Evolutionary conservation across 2,113 vertebrate genomes (phyloP).

Genomic region (Trachemys scripta): DNA sequence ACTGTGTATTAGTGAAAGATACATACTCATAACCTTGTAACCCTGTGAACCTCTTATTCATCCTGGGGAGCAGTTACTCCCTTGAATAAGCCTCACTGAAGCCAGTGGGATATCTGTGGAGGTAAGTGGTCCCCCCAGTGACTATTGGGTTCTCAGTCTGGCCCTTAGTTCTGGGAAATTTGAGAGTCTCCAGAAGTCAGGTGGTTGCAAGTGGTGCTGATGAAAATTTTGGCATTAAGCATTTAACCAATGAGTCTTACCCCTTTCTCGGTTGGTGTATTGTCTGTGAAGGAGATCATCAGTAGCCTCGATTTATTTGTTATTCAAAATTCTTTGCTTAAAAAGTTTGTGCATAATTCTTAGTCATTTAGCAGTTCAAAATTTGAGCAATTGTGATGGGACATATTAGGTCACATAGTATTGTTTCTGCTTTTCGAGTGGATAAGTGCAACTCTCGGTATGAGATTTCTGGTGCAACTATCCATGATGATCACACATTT

Average conservation of each 20-base stretch:
- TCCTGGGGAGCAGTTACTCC: neutral
- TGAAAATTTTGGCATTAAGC: slow-evolving; percentile 6
- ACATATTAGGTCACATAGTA: rapidly evolving
- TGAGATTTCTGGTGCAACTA: neutral
- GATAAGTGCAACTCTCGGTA: neutral
- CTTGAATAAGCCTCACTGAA: no score
- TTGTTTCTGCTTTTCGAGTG: neutral
- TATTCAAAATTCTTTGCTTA: slow-evolving; percentile 1
- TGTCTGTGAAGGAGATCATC: neutral
- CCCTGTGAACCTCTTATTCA: neutral
- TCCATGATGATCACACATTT: neutral
- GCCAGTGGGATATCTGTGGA: neutral
- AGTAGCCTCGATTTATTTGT: neutral
- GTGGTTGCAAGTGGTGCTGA: neutral
- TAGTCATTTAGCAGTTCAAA: neutral
- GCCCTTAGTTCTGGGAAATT: rapidly evolving
- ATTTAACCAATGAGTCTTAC: neutral
- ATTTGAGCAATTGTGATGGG: neutral
- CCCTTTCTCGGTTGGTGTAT: neutral
- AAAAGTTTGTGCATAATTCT: neutral
- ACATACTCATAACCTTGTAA: neutral
- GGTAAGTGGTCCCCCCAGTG: neutral
- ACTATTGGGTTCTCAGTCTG: neutral
- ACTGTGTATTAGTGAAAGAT: rapidly evolving
- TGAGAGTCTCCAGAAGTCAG: neutral